Conservation (phyloP, 2,113 vertebrate species). For the Lepus timidus region DNA sequence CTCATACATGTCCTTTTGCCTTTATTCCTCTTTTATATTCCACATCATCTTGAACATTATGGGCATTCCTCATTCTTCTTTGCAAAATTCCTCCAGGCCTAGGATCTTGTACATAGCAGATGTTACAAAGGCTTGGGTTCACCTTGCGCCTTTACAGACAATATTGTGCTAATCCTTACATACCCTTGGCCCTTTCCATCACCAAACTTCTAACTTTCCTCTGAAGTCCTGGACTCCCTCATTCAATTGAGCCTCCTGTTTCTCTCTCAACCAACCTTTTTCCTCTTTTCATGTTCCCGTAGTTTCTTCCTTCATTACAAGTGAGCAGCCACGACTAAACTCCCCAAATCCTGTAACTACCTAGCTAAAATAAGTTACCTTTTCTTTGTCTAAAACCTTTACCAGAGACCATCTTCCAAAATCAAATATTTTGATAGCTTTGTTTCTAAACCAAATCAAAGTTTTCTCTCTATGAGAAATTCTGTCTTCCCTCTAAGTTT, state of each 20-base stretch:
- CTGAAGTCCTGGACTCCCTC: not conserved
- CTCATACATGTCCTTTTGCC: not conserved
- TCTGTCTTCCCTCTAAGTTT: conserved; percentile 53
- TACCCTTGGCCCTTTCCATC: not conserved
- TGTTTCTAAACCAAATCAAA: conserved; percentile 18
- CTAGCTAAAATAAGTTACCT: not conserved
- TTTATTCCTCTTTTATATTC: not conserved
- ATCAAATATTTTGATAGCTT: conserved; percentile 23
- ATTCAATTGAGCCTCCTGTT: not conserved
- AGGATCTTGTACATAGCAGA: not conserved
- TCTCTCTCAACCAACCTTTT: not conserved
- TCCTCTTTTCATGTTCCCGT: not conserved
- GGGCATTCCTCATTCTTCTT: not conserved
- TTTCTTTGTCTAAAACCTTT: not conserved
- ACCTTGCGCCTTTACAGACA: not conserved
- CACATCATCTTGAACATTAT: not conserved
- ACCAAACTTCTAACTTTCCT: not conserved
- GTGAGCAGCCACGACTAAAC: not conserved
- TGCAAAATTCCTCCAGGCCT: not conserved
- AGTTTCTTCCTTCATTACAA: not conserved
- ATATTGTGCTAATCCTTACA: not conserved
- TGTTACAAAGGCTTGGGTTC: conserved; percentile 7
- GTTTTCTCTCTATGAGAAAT: conserved; percentile 57
- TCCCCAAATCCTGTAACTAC: not conserved
- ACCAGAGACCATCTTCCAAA: not conserved